A percentile compares a stretch with the other conserved stretches of the same genome.
phyloP scores from a whole-genome alignment of 2,888 invertebrate genomes.

The Xanthorhoe spadicearia region DNA sequence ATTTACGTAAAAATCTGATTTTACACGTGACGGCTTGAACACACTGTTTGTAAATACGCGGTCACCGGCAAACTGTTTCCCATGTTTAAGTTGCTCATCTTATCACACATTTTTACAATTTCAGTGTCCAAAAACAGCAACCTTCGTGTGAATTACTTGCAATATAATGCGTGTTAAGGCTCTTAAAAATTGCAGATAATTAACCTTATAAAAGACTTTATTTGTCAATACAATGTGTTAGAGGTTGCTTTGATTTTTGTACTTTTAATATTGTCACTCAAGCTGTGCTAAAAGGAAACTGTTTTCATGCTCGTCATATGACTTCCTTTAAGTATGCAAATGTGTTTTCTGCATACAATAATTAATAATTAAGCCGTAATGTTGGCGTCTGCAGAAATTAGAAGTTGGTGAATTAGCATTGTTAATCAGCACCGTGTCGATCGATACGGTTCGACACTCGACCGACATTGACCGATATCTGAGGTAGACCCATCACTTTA shows the following conservation, averaged over 20 bases:
- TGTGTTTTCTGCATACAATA: too few species aligned
- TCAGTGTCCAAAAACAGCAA: conserved; percentile 23
- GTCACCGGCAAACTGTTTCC: conserved; percentile 10
- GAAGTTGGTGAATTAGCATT: conserved; percentile 46
- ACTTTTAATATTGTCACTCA: too few species aligned
- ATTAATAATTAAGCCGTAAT: too few species aligned
- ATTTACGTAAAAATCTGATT: conserved; percentile 11
- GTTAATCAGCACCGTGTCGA: conserved; percentile 37
- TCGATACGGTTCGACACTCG: conserved; percentile 27
- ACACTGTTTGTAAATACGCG: background rate
- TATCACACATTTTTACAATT: conserved; percentile 44
- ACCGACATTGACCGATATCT: conserved; percentile 40
- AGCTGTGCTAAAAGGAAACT: too few species aligned
- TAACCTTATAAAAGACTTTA: too few species aligned
- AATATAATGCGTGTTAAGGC: too few species aligned
- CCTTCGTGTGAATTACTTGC: conserved; percentile 15
- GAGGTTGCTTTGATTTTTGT: too few species aligned
- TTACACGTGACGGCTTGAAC: background rate
- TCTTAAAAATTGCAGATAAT: too few species aligned
- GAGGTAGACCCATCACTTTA: background rate
- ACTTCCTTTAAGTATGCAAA: too few species aligned
- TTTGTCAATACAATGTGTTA: too few species aligned
- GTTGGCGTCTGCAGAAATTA: conserved; percentile 30
- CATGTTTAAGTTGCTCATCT: conserved; percentile 34
- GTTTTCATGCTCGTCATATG: too few species aligned